These are phyloP conservation scores for Crypturellus undulatus DNA, from an alignment of 2,113 vertebrate genomes.

Conservation along the genomic window DNA sequence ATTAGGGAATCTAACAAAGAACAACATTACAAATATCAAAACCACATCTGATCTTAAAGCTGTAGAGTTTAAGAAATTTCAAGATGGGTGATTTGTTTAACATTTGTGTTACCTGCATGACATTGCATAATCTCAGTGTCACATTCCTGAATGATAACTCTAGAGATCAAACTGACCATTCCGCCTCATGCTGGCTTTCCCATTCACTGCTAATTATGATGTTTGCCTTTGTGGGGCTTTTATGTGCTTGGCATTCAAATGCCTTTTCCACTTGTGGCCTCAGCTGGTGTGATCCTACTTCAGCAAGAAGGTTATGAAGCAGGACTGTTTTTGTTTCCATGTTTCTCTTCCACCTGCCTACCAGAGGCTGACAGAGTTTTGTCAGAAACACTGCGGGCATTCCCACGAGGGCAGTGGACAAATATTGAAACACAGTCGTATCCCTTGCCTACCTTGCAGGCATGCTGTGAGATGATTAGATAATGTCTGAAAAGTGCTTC, in stretches of 20 bases:
- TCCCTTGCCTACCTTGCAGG: neutral
- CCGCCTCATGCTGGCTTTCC: constrained; percentile 68
- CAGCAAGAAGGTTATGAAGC: constrained; percentile 14
- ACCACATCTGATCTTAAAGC: neutral
- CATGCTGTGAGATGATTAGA: neutral
- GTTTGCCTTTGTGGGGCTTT: constrained; percentile 72
- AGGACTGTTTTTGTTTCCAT: neutral
- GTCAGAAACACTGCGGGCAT: constrained; percentile 5
- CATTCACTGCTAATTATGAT: constrained; percentile 76
- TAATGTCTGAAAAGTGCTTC: neutral
- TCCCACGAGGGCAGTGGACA: constrained; percentile 17
- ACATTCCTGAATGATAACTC: constrained; percentile 53
- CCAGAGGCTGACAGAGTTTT: constrained; percentile 17
- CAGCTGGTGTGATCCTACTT: constrained; percentile 62
- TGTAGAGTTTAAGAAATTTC: constrained; percentile 54
- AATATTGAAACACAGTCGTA: neutral
- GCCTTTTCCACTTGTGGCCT: constrained; percentile 78
- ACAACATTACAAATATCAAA: constrained; percentile 64
- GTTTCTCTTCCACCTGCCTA: constrained; percentile 36
- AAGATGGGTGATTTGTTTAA: constrained; percentile 69
- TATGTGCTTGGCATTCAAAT: constrained; percentile 64
- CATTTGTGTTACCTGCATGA: constrained; percentile 64
- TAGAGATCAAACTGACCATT: constrained; percentile 67
- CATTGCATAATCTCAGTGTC: constrained; percentile 65
- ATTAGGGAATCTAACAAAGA: constrained; percentile 77